A percentile compares a stretch with the other conserved stretches of the same genome.
Evolutionary conservation across 1,140 invertebrate genomes (phyloP).

Genomic region (Euschistus heros): DNA sequence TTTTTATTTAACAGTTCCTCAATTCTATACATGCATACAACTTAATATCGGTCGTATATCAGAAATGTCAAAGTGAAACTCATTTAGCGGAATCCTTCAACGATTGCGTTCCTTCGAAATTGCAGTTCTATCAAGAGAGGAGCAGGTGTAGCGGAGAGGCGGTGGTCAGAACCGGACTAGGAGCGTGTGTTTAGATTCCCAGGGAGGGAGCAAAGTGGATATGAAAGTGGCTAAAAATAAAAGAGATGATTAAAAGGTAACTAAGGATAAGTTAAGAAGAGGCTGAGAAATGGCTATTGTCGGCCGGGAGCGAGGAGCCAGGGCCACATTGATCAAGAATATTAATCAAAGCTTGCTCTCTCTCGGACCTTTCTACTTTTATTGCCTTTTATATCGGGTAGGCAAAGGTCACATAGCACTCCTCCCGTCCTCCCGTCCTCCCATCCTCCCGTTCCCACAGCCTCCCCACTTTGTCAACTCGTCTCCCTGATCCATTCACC

Average conservation of each 20-base stretch:
- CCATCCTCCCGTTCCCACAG: not conserved
- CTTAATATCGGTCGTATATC: too few species aligned
- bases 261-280: not conserved
- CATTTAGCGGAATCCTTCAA: too few species aligned
- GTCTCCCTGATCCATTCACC: too few species aligned
- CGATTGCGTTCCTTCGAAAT: too few species aligned
- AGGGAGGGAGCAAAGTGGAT: constrained; percentile 12
- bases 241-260: constrained; percentile 12
- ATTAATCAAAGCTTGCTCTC: constrained; percentile 2
- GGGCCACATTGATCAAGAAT: constrained; percentile 11
- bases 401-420: constrained; percentile 11
- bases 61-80: too few species aligned
- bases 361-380: constrained; percentile 10
- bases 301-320: not conserved
- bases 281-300: constrained; percentile 1
- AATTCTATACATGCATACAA: too few species aligned
- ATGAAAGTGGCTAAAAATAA: constrained; percentile 15
- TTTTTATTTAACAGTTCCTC: too few species aligned
- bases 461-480: not conserved
- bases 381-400: constrained; percentile 15
- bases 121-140: too few species aligned
- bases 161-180: too few species aligned
- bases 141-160: too few species aligned
- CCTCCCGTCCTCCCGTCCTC: too few species aligned
- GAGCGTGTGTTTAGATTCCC: constrained; percentile 2